These are phyloP conservation scores for Melipona bicolor DNA, from an alignment of 2,888 invertebrate species.

Conservation along the genomic window DNA sequence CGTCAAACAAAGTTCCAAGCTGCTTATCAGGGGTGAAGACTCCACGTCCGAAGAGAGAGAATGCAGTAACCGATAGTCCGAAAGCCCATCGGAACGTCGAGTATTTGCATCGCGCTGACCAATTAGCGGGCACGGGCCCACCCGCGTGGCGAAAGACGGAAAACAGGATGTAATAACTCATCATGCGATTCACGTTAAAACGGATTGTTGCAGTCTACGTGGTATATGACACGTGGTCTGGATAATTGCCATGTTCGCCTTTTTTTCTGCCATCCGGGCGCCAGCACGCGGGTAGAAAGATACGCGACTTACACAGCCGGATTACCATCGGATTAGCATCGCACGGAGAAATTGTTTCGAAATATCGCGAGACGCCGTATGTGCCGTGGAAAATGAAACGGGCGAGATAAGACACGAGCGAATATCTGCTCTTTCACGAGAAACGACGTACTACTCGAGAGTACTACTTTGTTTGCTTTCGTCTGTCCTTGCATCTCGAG, in stretches of 20 bases:
- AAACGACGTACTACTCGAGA: too few species aligned
- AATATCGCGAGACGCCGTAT: too few species aligned
- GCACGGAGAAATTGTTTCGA: too few species aligned
- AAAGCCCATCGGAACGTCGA: slow-evolving; percentile 21
- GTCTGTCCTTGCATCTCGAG: too few species aligned
- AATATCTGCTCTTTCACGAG: too few species aligned
- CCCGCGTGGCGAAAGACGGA: background rate
- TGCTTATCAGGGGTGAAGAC: slow-evolving; percentile 67
- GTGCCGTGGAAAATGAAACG: too few species aligned
- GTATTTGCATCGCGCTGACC: slow-evolving; percentile 23
- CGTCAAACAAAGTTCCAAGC: slow-evolving; percentile 71
- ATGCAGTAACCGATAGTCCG: slow-evolving; percentile 40
- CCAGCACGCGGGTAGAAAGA: too few species aligned
- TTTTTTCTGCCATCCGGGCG: background rate
- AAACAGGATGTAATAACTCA: slow-evolving; percentile 15
- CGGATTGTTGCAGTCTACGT: background rate
- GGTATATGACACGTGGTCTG: background rate
- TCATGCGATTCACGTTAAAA: background rate
- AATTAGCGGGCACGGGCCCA: slow-evolving; percentile 49
- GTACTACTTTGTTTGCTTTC: too few species aligned
- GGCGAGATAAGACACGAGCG: too few species aligned
- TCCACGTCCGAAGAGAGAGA: slow-evolving; percentile 10
- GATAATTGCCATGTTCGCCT: background rate
- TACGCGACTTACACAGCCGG: too few species aligned
- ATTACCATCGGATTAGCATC: too few species aligned